Evolutionary conservation across 2,113 vertebrate species (phyloP).

Genomic region (Okapia johnstoni): DNA sequence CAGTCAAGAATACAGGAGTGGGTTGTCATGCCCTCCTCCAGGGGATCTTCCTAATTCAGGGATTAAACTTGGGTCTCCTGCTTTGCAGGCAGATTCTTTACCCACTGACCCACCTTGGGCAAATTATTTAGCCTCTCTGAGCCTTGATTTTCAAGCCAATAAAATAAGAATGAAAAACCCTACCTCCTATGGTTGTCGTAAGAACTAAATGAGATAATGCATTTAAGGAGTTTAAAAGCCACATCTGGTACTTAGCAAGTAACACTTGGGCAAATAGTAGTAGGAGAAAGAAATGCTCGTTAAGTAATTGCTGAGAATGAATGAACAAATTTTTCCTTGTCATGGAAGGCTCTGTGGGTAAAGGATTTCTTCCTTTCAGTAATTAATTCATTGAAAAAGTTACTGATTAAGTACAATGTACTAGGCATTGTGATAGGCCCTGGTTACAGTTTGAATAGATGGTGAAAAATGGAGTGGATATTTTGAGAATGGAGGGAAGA

Average conservation of each 20-base stretch:
- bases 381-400: slow-evolving; percentile 22
- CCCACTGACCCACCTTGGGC: background rate
- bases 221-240: background rate
- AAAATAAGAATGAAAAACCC: slow-evolving; percentile 26
- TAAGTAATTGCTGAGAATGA: background rate
- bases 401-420: background rate
- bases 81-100: background rate
- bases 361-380: slow-evolving; percentile 32
- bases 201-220: slow-evolving; percentile 19
- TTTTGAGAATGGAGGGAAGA: slow-evolving; percentile 30
- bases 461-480: background rate
- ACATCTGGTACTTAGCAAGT: background rate
- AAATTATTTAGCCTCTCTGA: slow-evolving; percentile 24
- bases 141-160: slow-evolving; percentile 30
- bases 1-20: background rate
- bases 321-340: background rate
- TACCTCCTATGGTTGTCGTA: background rate
- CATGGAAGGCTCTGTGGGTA: background rate
- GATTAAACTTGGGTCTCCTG: background rate
- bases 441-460: slow-evolving; percentile 9
- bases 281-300: background rate
- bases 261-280: background rate
- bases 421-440: background rate
- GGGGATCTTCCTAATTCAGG: background rate
- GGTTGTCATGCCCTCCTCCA: background rate